These are phyloP conservation scores for Ophion costatus DNA, from an alignment of 2,888 invertebrate species.

Conservation along the genomic window DNA sequence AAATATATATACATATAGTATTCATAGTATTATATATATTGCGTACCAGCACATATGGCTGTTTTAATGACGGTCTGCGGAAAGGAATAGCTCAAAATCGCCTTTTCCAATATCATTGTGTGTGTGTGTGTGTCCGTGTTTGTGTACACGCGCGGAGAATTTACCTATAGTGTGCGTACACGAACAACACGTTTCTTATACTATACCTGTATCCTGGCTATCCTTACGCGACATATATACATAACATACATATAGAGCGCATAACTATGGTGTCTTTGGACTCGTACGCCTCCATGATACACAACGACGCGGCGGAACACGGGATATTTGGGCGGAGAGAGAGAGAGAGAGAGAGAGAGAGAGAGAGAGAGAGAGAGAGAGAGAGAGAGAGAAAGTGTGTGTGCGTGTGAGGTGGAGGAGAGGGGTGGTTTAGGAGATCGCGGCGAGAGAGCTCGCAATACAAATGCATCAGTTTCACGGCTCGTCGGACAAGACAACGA, in stretches of 20 bases:
- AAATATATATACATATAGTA: slow-evolving; percentile 26
- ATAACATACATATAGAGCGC: slow-evolving; percentile 30
- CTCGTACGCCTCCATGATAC: slow-evolving; percentile 8
- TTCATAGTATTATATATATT: slow-evolving; percentile 8
- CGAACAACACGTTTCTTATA: slow-evolving; percentile 45
- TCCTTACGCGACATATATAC: slow-evolving; percentile 39
- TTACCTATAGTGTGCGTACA: slow-evolving; percentile 35
- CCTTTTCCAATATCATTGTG: background rate
- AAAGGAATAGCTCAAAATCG: too few species aligned
- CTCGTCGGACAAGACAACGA: slow-evolving; percentile 82
- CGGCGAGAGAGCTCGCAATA: slow-evolving; percentile 73
- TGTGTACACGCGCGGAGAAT: background rate
- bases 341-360: background rate
- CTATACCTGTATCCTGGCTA: slow-evolving; percentile 26
- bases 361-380: background rate
- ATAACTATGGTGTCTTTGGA: background rate
- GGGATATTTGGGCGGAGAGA: background rate
- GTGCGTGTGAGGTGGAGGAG: background rate
- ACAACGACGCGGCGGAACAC: slow-evolving; percentile 20
- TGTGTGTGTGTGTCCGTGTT: background rate
- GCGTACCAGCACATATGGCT: too few species aligned
- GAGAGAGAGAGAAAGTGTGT: background rate
- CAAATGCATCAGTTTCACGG: slow-evolving; percentile 83
- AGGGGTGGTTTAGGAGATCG: slow-evolving; percentile 65
- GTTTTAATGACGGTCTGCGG: too few species aligned